Percentiles rank a stretch among this genome's conserved stretches.
Conservation (phyloP, 2,797 vertebrate genomes). For the Neosilurus hyrtlii region DNA sequence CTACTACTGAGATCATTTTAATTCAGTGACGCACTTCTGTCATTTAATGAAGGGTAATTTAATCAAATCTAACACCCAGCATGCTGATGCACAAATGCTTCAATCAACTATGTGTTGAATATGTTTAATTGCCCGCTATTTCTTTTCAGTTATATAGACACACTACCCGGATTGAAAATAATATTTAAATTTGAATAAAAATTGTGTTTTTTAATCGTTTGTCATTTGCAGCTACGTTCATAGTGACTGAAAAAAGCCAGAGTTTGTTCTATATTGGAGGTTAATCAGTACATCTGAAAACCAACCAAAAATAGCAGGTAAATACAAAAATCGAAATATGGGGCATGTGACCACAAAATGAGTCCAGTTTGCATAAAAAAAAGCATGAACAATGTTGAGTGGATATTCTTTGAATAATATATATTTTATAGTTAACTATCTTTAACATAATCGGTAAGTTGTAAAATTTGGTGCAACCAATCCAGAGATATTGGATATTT, state of each 20-base stretch:
- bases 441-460: no score
- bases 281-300: not conserved
- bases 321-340: not conserved
- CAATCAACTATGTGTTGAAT: constrained; percentile 1
- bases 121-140: not conserved
- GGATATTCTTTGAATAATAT: no score
- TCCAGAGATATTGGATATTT: no score
- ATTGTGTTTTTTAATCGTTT: not conserved
- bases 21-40: constrained; percentile 18
- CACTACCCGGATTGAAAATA: not conserved
- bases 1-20: constrained; percentile 19
- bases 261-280: not conserved
- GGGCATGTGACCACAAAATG: no score
- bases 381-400: no score
- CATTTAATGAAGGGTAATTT: constrained; percentile 36
- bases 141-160: not conserved
- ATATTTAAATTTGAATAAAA: not conserved
- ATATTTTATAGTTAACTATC: no score
- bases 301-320: not conserved
- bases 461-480: no score
- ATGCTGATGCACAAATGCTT: not conserved
- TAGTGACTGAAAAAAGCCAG: not conserved
- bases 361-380: no score
- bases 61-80: constrained; percentile 12
- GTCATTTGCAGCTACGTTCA: not conserved